Evolutionary conservation across 1,140 invertebrate genomes (phyloP).

Genomic region (Hylaeus volcanicus): DNA sequence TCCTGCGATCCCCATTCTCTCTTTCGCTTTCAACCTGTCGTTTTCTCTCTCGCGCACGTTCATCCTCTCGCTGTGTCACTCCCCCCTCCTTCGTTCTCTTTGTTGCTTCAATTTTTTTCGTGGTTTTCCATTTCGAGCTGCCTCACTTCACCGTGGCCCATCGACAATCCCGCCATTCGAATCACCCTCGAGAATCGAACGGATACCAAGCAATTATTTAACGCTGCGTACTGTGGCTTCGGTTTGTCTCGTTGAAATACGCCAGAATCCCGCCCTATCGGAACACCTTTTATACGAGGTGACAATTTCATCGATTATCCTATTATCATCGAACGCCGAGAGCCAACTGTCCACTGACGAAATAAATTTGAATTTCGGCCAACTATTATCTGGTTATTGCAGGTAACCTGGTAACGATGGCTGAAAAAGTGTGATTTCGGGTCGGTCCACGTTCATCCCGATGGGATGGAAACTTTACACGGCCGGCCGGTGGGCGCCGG

Average conservation of each 20-base stretch:
- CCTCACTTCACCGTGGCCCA: slow-evolving; percentile 51
- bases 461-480: not conserved
- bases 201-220: slow-evolving; percentile 70
- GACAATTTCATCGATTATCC: slow-evolving; percentile 67
- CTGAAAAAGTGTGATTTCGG: slow-evolving; percentile 42
- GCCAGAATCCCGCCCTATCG: slow-evolving; percentile 61
- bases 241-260: slow-evolving; percentile 68
- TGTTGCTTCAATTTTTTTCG: slow-evolving; percentile 68
- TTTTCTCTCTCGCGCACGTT: not conserved
- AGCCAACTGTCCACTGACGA: slow-evolving; percentile 45
- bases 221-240: slow-evolving; percentile 66
- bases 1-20: slow-evolving; percentile 33
- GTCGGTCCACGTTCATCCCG: no score
- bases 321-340: slow-evolving; percentile 60
- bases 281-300: slow-evolving; percentile 58
- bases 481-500: not conserved
- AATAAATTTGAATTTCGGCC: slow-evolving; percentile 56
- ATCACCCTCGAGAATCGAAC: slow-evolving; percentile 68
- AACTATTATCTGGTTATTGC: slow-evolving; percentile 53
- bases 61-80: slow-evolving; percentile 9
- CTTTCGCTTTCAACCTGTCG: not conserved
- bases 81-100: slow-evolving; percentile 41
- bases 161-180: slow-evolving; percentile 64
- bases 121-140: slow-evolving; percentile 69
- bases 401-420: slow-evolving; percentile 11